Conservation (phyloP, 1,140 invertebrate genomes). For the Heliconius hewitsoni region DNA sequence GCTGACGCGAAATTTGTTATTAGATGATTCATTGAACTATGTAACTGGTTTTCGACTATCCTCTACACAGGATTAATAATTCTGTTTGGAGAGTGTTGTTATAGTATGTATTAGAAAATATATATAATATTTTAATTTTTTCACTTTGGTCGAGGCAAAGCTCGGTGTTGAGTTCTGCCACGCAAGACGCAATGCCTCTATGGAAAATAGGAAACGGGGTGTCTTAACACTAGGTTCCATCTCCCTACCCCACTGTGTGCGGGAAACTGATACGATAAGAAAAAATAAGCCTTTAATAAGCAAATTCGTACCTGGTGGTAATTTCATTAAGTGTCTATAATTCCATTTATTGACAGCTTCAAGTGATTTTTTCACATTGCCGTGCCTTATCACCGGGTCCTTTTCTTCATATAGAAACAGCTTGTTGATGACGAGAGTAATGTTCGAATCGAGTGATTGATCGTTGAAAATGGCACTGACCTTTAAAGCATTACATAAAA, state of each 20-base stretch:
- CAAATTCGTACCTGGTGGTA: slow-evolving; percentile 58
- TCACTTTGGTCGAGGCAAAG: too few species aligned
- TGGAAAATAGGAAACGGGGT: too few species aligned
- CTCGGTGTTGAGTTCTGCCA: too few species aligned
- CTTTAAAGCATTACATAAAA: slow-evolving; percentile 80
- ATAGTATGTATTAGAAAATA: neutral
- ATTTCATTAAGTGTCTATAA: slow-evolving; percentile 81
- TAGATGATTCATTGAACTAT: slow-evolving; percentile 1
- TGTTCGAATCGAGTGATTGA: slow-evolving; percentile 85
- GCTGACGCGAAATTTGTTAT: neutral
- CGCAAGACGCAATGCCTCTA: too few species aligned
- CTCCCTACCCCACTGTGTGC: too few species aligned
- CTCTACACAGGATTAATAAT: neutral
- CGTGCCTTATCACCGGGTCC: slow-evolving; percentile 83
- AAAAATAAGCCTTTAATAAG: neutral
- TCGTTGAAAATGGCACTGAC: slow-evolving; percentile 88
- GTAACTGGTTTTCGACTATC: neutral
- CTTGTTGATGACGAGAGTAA: slow-evolving; percentile 85
- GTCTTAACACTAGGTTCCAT: too few species aligned
- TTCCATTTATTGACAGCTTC: slow-evolving; percentile 90
- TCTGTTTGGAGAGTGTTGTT: neutral
- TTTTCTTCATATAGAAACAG: slow-evolving; percentile 85
- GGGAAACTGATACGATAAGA: too few species aligned
- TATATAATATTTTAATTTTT: too few species aligned
- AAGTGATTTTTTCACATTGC: slow-evolving; percentile 86